Percentiles rank a stretch among this genome's conserved stretches.
Conservation (phyloP, 1,140 invertebrate genomes). For the Bombus vancouverensis region DNA sequence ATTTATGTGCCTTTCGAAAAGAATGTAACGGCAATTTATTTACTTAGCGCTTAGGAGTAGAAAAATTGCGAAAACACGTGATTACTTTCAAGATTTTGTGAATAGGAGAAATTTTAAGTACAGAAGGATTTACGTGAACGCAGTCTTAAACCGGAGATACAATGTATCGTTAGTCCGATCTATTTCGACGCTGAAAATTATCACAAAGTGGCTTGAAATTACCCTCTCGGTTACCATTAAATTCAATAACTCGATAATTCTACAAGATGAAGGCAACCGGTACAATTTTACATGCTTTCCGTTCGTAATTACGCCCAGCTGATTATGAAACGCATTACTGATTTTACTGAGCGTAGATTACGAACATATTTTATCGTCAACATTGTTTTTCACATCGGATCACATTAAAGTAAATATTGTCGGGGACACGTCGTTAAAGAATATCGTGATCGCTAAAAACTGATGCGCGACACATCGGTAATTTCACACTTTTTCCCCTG, state of each 20-base stretch:
- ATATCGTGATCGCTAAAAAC: background rate
- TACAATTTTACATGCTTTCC: background rate
- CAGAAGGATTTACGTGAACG: background rate
- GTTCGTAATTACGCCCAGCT: too few species aligned
- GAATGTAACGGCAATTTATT: background rate
- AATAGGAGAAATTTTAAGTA: background rate
- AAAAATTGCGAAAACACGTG: background rate
- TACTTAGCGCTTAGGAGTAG: background rate
- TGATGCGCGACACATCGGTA: background rate
- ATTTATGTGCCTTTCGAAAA: background rate
- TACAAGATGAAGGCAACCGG: background rate
- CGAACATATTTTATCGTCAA: background rate
- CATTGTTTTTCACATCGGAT: too few species aligned
- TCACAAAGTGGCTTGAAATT: background rate
- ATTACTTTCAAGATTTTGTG: background rate
- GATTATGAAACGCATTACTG: background rate
- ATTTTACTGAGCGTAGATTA: background rate
- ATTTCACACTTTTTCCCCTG: constrained; percentile 19
- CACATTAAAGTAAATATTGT: too few species aligned
- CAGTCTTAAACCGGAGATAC: too few species aligned
- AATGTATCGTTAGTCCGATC: background rate
- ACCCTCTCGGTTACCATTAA: background rate
- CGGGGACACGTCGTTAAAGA: background rate
- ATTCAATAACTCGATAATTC: constrained; percentile 35
- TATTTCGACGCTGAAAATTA: background rate